Conservation (phyloP, 2,888 invertebrate species). For the Hydropsyche betteni region DNA sequence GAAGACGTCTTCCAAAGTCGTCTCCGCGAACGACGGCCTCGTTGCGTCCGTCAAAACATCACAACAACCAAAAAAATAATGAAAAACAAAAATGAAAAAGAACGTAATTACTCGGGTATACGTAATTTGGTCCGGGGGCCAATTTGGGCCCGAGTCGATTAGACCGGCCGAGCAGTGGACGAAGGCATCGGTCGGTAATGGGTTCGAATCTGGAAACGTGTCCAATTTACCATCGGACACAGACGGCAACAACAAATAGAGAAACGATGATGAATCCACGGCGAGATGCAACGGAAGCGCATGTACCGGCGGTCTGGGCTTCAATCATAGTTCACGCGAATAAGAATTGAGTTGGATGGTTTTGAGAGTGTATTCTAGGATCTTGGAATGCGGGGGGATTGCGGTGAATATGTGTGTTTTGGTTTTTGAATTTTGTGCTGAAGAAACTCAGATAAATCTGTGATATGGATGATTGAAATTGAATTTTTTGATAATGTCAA, state of each 20-base stretch:
- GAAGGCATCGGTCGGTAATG: slow-evolving; percentile 40
- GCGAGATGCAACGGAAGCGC: slow-evolving; percentile 5
- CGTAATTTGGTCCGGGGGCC: slow-evolving; percentile 26
- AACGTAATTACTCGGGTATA: neutral
- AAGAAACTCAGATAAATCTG: too few species aligned
- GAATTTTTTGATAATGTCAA: too few species aligned
- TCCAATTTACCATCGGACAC: slow-evolving; percentile 35
- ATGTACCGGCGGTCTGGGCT: too few species aligned
- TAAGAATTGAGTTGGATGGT: too few species aligned
- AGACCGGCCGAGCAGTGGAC: slow-evolving; percentile 5
- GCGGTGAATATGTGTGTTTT: too few species aligned
- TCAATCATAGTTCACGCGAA: too few species aligned
- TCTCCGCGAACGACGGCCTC: slow-evolving; percentile 6
- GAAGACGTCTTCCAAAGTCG: neutral
- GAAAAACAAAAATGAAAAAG: neutral
- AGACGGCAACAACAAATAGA: slow-evolving; percentile 13
- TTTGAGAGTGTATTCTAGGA: too few species aligned
- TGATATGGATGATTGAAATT: too few species aligned
- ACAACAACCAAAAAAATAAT: neutral
- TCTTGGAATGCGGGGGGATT: too few species aligned
- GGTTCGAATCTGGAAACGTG: slow-evolving; percentile 37
- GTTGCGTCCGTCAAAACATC: slow-evolving; percentile 8
- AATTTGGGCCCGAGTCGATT: slow-evolving; percentile 30
- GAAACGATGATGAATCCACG: neutral
- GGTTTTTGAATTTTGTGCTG: too few species aligned